phyloP scores from a whole-genome alignment of 2,113 vertebrate species.

The Uropsilus gracilis region DNA sequence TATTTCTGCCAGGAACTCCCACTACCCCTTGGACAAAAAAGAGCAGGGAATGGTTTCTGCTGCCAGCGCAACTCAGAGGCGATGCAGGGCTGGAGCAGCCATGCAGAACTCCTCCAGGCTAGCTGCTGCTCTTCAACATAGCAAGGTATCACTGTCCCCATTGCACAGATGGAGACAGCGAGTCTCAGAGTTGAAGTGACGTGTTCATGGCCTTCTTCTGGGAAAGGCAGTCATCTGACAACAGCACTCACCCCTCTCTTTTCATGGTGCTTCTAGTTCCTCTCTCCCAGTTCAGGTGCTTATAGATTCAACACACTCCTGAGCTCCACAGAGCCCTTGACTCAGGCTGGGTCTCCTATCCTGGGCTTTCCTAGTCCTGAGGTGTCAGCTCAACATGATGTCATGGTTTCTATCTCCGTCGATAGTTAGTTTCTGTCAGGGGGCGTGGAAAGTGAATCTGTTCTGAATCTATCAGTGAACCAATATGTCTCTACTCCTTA shows the following conservation, averaged over 20 bases:
- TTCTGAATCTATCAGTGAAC: neutral
- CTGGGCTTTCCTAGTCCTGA: neutral
- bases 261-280: neutral
- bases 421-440: neutral
- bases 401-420: neutral
- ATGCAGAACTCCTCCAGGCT: neutral
- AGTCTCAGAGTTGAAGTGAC: neutral
- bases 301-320: accelerated
- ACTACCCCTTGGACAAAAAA: neutral
- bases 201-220: neutral
- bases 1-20: neutral
- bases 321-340: neutral
- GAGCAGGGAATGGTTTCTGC: neutral
- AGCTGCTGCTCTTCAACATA: neutral
- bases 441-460: neutral
- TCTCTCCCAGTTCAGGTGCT: neutral
- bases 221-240: neutral
- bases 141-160: neutral
- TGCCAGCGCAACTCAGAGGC: neutral
- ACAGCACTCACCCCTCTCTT: neutral
- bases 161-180: neutral
- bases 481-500: neutral
- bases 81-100: neutral
- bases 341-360: neutral
- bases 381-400: neutral